Base-by-base conservation (phyloP, 2,797 vertebrate species). In the Eidolon dupreanum region DNA sequence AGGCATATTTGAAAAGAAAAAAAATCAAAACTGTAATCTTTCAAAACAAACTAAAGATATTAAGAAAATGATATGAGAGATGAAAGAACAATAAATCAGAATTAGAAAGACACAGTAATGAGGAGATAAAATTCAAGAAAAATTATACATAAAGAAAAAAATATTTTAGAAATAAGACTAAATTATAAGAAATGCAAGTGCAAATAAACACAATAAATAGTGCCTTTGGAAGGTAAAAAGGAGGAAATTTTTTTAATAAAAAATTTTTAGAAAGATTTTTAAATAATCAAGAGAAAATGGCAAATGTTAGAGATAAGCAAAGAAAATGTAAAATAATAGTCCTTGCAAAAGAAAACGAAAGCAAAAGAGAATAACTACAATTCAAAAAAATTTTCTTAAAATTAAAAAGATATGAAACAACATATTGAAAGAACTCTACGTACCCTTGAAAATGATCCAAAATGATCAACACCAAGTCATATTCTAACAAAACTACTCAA, bases 161-260 rank as follows among this genome's bases (percentile, higher is more conserved):
- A 41, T 24, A 51, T 68, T 96, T 92, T 90, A 84, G n/a, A 96
- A 93, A 79, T 68, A 84, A 82, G 24, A 65, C 51, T 74, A 79
- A 88, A 43, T 71, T 90, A 28, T 63, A 94, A 94, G 22, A 26
- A 95, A 85, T 36, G 82, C 10, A 33, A 38, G 2, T 79, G 20
- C 33, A 89, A 93, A 70, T 55, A 88, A 94, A 88, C 26, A 78
- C 43, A 88, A 81, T 41, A 71, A 43, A 73, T 65, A 75, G 6
- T 55, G 9, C 0, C 28, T 77, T 71, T 66, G 74, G 6, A 55
- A 77, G 51, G 31, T n/a, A 71, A 90, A 90, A 94, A 68, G 51
- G 38, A 53, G 10, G 33, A 33, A 36, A 17, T 70, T 82, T 68
- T 92, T 82, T 59, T 31, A 53, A 51, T 43, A 73, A 11, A 78